Percentiles rank a stretch among this genome's conserved stretches.
These are phyloP conservation scores for Egretta garzetta DNA, from an alignment of 2,113 vertebrate species.

Conservation along the genomic window DNA sequence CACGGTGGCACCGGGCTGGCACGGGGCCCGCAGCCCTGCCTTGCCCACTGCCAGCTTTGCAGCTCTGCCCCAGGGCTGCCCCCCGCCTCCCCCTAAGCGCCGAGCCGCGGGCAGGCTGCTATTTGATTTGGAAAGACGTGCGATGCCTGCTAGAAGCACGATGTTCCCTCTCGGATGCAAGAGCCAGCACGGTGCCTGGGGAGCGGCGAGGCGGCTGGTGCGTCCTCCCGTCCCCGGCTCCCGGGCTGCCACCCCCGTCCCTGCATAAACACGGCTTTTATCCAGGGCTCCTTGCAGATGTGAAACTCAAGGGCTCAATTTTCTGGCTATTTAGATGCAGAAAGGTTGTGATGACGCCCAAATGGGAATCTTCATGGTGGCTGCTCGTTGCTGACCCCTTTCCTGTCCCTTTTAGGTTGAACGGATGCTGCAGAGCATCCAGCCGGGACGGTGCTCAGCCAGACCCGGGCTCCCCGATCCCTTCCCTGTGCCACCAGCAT, in stretches of 20 bases:
- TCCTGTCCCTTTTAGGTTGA: not conserved
- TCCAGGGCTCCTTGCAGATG: not conserved
- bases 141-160: not conserved
- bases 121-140: not conserved
- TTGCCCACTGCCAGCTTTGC: not conserved
- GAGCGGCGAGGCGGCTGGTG: fast-evolving
- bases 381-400: not conserved
- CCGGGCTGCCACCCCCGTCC: not conserved
- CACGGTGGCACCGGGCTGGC: not conserved
- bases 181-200: not conserved
- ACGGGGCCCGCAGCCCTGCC: not conserved
- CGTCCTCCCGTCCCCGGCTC: fast-evolving
- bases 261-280: fast-evolving
- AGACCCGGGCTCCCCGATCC: not conserved
- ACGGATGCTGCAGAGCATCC: not conserved
- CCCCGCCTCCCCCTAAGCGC: not conserved
- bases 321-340: not conserved
- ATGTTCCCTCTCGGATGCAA: not conserved
- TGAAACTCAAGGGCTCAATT: not conserved
- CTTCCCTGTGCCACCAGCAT: not conserved
- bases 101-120: not conserved
- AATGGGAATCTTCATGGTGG: fast-evolving
- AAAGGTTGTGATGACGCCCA: not conserved
- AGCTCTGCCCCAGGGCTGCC: not conserved
- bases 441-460: not conserved